phyloP scores from a whole-genome alignment of 1,140 invertebrate species.

The Oreohelix idahoensis region DNA sequence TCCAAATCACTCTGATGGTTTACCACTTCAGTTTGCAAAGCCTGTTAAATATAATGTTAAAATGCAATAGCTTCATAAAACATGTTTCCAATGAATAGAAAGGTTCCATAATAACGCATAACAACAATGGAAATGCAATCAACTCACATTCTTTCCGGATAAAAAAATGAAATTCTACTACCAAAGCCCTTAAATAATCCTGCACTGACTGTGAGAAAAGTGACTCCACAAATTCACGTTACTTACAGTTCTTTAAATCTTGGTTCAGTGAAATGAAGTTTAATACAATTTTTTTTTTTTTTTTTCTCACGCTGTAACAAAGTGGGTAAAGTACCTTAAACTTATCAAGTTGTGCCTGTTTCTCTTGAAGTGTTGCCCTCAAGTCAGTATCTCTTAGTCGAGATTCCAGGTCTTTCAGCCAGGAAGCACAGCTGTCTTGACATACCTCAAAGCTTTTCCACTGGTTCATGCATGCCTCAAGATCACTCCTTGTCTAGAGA shows the following conservation, averaged over 20 bases:
- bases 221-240: too few species aligned
- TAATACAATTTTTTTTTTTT: too few species aligned
- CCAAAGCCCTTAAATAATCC: too few species aligned
- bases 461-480: slow-evolving; percentile 79
- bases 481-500: slow-evolving; percentile 77
- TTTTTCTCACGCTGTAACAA: too few species aligned
- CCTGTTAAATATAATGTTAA: slow-evolving; percentile 21
- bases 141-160: too few species aligned
- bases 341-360: slow-evolving; percentile 86
- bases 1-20: slow-evolving; percentile 95
- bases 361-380: slow-evolving; percentile 86
- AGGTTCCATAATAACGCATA: too few species aligned
- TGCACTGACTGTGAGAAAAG: too few species aligned
- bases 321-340: slow-evolving; percentile 75
- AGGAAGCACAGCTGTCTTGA: slow-evolving; percentile 87
- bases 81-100: too few species aligned
- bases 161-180: too few species aligned
- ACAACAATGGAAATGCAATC: too few species aligned
- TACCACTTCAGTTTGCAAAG: slow-evolving; percentile 80
- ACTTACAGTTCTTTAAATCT: too few species aligned
- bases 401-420: slow-evolving; percentile 90
- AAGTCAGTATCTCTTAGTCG: slow-evolving; percentile 91
- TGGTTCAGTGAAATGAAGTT: too few species aligned
- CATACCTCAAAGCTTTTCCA: slow-evolving; percentile 93
- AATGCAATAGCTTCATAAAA: not conserved